Base-by-base conservation (phyloP, 1,140 invertebrate species). In the Rhopalosiphum padi region DNA sequence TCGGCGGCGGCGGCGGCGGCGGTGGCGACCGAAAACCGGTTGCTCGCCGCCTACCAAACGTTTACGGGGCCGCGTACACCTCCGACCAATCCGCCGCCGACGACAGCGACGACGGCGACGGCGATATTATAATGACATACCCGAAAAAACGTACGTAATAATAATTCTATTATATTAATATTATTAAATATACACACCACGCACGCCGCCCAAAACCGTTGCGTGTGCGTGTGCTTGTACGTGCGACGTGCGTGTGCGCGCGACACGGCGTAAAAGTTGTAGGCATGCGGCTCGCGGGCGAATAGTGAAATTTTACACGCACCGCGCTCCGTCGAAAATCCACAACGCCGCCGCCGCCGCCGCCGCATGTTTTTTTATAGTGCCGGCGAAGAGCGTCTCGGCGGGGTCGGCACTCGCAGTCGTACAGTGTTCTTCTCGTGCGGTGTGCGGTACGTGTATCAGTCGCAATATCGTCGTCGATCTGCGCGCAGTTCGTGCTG, bases 231-330 rank as follows among this genome's bases (percentile, higher is more conserved):
- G 68, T 35, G n/a, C 68, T n/a, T 18, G n/a, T 37, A 35, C 5
- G n/a, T 48, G 48, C 51, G 51, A 53, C 51, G 51, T 53, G 53
- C 22, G 53, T 53, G 53, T 3, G 53, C 18, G 35, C 22, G 82
- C 7, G 82, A 2, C 11, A 41, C n/a, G 60, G 60, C 46, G 86
- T 87, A 48, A 87, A 87, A 87, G 86, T 87, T 87, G 86, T 87
- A 48, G 37, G 37, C 83, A 41, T 21, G 30, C 43, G 43, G 43
- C 86, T 18, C 25, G 43, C 43, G 43, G 43, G 86, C 43, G 6
- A 46, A 46, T 21, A 48, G 86, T 87, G 86, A 87, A 87, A 87
- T 87, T 87, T 22, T 87, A 87, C 46, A 35, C 30, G 46, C 30
- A 21, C 43, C 21, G 37, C 46, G 46, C 43, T 87, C 30, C 30